Conservation (phyloP, 2,113 vertebrate species). For the Daboia siamensis region DNA sequence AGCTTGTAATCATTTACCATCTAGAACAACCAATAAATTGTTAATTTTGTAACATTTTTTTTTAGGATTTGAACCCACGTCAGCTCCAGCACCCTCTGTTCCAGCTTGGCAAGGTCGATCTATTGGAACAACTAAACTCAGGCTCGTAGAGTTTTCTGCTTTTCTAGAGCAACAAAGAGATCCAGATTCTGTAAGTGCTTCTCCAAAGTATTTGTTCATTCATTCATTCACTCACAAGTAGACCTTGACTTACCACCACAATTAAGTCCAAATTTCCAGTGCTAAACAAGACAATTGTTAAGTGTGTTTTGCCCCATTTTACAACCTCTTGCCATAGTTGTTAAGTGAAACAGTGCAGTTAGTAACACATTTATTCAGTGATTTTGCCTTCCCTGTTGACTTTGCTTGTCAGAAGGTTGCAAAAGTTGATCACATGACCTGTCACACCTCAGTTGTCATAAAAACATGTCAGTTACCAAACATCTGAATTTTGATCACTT, state of each 20-base stretch:
- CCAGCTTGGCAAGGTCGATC: slow-evolving; percentile 98
- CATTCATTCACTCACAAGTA: neutral
- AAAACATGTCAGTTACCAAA: too few relatives aligned
- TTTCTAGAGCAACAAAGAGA: slow-evolving; percentile 97
- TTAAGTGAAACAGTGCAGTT: neutral
- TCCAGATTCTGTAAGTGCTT: slow-evolving; percentile 85
- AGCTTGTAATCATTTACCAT: neutral
- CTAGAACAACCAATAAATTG: neutral
- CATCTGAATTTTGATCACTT: too few relatives aligned
- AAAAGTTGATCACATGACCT: neutral
- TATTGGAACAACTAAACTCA: slow-evolving; percentile 95
- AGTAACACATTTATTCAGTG: neutral
- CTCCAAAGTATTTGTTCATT: neutral
- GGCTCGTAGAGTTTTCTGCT: slow-evolving; percentile 95
- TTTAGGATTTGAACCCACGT: slow-evolving; percentile 88
- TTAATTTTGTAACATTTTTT: slow-evolving; percentile 33
- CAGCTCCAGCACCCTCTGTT: slow-evolving; percentile 86
- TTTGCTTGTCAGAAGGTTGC: too few relatives aligned
- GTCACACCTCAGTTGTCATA: too few relatives aligned
- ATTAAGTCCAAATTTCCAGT: neutral
- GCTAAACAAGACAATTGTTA: neutral
- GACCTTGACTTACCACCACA: neutral
- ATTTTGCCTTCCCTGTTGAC: neutral
- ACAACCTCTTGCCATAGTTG: neutral
- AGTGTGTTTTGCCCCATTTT: neutral